phyloP scores from a whole-genome alignment of 2,888 invertebrate species.

The Heliconius erato region DNA sequence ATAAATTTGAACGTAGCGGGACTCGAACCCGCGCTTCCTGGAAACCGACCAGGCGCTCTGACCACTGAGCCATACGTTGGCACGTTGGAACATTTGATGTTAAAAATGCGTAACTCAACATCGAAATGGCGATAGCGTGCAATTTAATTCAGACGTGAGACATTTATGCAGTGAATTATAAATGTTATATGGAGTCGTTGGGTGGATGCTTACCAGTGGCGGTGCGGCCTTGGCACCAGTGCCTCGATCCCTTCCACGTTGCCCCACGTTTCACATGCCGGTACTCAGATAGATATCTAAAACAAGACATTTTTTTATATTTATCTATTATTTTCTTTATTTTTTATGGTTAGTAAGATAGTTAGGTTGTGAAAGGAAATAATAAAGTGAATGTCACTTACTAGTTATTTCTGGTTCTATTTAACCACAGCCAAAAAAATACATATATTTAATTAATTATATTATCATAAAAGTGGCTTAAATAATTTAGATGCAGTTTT shows the following conservation, averaged over 20 bases:
- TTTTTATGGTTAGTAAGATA: too few species aligned
- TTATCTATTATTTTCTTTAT: neutral
- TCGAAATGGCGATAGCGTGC: conserved; percentile 7
- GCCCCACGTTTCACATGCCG: conserved; percentile 98
- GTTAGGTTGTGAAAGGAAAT: too few species aligned
- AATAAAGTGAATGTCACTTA: too few species aligned
- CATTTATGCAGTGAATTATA: conserved; percentile 39
- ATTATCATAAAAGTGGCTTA: too few species aligned
- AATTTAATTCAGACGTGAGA: conserved; percentile 32
- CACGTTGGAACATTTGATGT: neutral
- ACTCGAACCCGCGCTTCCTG: too few species aligned
- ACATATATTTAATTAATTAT: too few species aligned
- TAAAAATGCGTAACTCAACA: conserved; percentile 2
- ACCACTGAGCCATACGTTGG: too few species aligned
- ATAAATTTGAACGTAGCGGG: too few species aligned
- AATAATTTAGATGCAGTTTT: too few species aligned
- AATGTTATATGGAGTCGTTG: conserved; percentile 17
- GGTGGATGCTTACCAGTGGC: conserved; percentile 85
- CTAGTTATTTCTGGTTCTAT: too few species aligned
- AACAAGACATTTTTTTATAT: conserved; percentile 41
- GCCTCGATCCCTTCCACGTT: conserved; percentile 95
- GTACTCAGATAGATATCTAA: conserved; percentile 97
- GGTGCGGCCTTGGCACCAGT: conserved; percentile 90
- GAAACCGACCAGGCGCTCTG: too few species aligned
- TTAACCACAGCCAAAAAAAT: too few species aligned